Percentiles rank a stretch among this genome's conserved stretches.
Evolutionary conservation across 2,888 invertebrate genomes (phyloP).

Genomic region (Andrena camellia): DNA sequence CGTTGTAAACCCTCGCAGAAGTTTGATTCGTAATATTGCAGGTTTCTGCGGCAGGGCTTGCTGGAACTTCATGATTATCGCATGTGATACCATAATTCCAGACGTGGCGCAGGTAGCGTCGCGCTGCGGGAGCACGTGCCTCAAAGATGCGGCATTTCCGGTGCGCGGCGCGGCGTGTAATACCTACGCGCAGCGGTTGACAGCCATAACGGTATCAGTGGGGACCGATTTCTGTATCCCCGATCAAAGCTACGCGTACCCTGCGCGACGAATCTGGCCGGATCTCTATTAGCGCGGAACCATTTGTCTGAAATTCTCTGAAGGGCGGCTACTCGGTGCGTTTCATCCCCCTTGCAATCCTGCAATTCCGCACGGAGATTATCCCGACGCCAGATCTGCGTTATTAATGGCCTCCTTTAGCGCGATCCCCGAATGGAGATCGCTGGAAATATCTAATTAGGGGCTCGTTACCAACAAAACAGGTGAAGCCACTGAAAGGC

Average conservation of each 20-base stretch:
- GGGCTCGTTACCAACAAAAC: slow-evolving; percentile 44
- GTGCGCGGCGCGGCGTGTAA: slow-evolving; percentile 16
- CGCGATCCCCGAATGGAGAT: slow-evolving; percentile 48
- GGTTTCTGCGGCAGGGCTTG: background rate
- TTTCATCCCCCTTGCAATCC: slow-evolving; percentile 56
- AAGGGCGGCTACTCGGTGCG: slow-evolving; percentile 49
- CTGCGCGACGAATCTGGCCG: slow-evolving; percentile 23
- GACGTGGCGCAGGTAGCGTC: background rate
- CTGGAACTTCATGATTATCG: background rate
- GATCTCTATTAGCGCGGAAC: slow-evolving; percentile 9
- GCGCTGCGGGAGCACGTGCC: slow-evolving; percentile 2
- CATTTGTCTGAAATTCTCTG: slow-evolving; percentile 52
- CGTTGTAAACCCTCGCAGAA: slow-evolving; percentile 4
- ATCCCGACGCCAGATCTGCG: slow-evolving; percentile 58
- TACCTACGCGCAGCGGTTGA: background rate
- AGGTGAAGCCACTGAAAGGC: background rate
- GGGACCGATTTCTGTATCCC: slow-evolving; percentile 14
- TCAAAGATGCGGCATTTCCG: slow-evolving; percentile 23
- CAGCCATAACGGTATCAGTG: slow-evolving; percentile 15
- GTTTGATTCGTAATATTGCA: slow-evolving; percentile 5
- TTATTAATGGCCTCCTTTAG: slow-evolving; percentile 61
- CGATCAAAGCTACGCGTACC: slow-evolving; percentile 31
- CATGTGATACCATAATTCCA: slow-evolving; percentile 21
- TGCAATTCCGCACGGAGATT: slow-evolving; percentile 55
- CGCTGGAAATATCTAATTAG: slow-evolving; percentile 59